phyloP scores from a whole-genome alignment of 2,113 vertebrate genomes.

The Oreochromis niloticus region DNA sequence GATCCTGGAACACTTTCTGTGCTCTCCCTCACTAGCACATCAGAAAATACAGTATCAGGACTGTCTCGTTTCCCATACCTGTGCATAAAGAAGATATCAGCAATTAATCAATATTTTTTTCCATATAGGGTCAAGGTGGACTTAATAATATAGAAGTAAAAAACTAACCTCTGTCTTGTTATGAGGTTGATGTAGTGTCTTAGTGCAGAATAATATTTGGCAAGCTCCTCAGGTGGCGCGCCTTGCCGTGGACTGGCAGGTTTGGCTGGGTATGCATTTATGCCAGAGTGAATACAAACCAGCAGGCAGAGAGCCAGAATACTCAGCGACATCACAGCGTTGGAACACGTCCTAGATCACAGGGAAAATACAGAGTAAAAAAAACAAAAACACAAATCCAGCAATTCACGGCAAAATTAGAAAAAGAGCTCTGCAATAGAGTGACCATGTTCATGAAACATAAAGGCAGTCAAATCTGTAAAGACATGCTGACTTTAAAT shows the following conservation, averaged over 20 bases:
- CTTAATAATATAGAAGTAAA: not conserved
- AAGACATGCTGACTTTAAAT: not conserved
- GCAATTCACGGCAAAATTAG: not conserved
- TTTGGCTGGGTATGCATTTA: constrained; percentile 87
- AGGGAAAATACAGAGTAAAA: not conserved
- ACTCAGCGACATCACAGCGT: constrained; percentile 73
- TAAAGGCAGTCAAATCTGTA: not conserved
- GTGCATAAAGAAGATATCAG: not conserved
- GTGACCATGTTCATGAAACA: not conserved
- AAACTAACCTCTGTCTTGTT: constrained; percentile 88
- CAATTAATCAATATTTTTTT: not conserved
- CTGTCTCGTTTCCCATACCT: constrained; percentile 93
- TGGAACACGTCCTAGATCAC: constrained; percentile 76
- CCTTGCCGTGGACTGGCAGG: constrained; percentile 86
- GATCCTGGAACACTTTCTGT: constrained; percentile 76
- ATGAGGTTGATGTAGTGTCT: constrained; percentile 98
- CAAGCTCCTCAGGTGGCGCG: constrained; percentile 88
- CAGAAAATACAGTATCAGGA: constrained; percentile 85
- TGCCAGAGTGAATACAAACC: constrained; percentile 79
- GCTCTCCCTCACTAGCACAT: constrained; percentile 84
- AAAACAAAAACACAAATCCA: not conserved
- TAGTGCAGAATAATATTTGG: constrained; percentile 91
- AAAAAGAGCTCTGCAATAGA: not conserved
- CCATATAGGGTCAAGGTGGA: not conserved
- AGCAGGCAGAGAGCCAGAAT: constrained; percentile 78